Conservation (phyloP, 2,797 vertebrate species). For the Mormyrops attenuatus region DNA sequence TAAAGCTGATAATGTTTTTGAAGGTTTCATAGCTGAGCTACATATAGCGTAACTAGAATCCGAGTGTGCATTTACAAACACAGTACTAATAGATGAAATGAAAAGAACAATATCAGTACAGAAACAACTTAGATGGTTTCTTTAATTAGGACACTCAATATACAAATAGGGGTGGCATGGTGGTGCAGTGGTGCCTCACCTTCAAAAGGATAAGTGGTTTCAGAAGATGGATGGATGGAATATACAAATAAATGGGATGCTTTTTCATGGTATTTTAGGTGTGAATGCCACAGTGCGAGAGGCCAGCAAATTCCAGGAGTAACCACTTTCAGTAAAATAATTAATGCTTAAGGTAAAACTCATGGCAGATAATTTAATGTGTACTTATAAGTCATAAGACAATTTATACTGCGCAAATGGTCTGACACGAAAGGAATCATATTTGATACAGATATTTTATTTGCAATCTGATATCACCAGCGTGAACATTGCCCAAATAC, state of each 20-base stretch:
- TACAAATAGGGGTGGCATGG: background rate
- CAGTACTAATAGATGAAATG: background rate
- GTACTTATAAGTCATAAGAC: background rate
- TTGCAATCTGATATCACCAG: constrained; percentile 1
- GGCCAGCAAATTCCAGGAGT: background rate
- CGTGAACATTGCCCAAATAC: background rate
- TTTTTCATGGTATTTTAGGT: background rate
- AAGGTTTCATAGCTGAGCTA: background rate
- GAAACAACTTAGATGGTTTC: background rate
- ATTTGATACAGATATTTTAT: constrained; percentile 13
- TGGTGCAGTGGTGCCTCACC: background rate
- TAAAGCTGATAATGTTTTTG: background rate
- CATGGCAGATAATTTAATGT: background rate
- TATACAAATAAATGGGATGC: background rate
- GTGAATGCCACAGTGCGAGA: background rate
- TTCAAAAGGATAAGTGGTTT: background rate
- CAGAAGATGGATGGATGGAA: background rate
- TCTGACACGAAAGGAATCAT: background rate
- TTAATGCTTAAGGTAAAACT: background rate
- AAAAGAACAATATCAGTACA: background rate
- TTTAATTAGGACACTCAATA: background rate
- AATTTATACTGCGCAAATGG: background rate
- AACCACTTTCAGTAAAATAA: background rate
- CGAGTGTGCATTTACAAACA: background rate
- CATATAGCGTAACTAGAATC: background rate